A percentile compares a stretch with the other conserved stretches of the same genome.
phyloP scores from a whole-genome alignment of 2,797 vertebrate species.

The Sebastes miniatus region DNA sequence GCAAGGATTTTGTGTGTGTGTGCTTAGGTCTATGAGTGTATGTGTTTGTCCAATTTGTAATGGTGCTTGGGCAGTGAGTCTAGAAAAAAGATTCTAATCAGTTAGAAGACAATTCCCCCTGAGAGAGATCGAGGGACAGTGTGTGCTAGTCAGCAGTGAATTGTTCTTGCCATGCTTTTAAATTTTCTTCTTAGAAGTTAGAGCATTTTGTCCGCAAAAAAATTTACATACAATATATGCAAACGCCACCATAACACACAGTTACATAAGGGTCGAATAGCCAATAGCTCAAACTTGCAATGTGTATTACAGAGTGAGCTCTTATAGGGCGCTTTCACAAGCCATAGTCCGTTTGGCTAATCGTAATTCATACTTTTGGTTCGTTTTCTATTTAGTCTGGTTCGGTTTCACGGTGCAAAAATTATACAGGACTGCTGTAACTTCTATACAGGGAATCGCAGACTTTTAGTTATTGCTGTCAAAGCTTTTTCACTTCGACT shows the following conservation, averaged over 20 bases:
- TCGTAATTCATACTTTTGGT: too few species aligned
- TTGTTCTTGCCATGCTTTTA: slow-evolving; percentile 18
- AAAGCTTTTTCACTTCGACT: too few species aligned
- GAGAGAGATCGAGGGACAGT: slow-evolving; percentile 38
- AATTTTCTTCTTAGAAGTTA: background rate
- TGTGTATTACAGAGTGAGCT: background rate
- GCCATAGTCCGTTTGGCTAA: too few species aligned
- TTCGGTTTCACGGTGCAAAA: too few species aligned
- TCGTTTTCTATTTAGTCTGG: too few species aligned
- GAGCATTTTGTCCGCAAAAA: background rate
- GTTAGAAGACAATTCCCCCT: slow-evolving; percentile 41
- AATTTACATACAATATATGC: background rate
- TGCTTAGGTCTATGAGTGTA: background rate
- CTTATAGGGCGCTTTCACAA: background rate
- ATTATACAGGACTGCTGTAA: too few species aligned
- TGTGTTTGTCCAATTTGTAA: slow-evolving; percentile 45
- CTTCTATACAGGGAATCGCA: too few species aligned
- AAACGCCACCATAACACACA: background rate
- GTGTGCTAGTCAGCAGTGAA: background rate
- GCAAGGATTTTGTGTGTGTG: slow-evolving; percentile 13
- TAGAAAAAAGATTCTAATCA: slow-evolving; percentile 51
- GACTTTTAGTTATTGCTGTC: too few species aligned
- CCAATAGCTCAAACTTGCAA: background rate
- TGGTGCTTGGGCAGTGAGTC: slow-evolving; percentile 33
- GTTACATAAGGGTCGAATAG: background rate